Evolutionary conservation across 92 coral and sea anemone species (phyloP), one percentile per base, ranked within the genome.

Genomic region (Heliopora coerulea): DNA sequence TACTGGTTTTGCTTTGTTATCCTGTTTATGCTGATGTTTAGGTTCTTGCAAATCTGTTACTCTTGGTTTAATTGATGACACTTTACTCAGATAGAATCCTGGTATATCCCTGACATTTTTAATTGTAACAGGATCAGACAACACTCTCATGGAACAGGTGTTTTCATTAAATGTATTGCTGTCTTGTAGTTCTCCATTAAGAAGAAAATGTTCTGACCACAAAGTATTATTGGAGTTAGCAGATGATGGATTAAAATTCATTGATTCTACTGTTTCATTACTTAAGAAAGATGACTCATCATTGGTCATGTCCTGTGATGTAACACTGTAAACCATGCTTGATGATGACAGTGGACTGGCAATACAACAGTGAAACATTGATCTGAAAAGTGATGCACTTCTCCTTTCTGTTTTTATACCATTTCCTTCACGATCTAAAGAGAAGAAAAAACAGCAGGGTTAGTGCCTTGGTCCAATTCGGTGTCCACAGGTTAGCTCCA

Each of bases 301-400:
- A 31, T 33, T 70, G 3, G 49, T 39, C 3, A 41, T 27, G 41
- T 67, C 74, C 23, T 67, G 58, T 56, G 25, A 26, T 13, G 74
- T 44, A 8, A 70, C 21, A 25, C 77, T 70, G 41, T 70, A 70
- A 25, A 70, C 77, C 77, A 70, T 54, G 19, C 77, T 70, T 34
- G 77, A 70, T 7, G 77, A 70, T 19, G 77, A 52, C 11, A 70
- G 63, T 17, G 77, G 63, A 70, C 63, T 70, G 48, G 77, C 63
- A 8, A 70, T 52, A 70, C 77, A 70, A 34, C 77, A 70, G 58
- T 63, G 63, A 15, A 70, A 52, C 11, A 70, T 21, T 3, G 49
- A 52, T 50, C 77, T 31, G 50, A 70, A 19, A 10, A 63, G 54
- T 31, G 20, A 63, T 6, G 77, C 17, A 70, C 77, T 52, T 52